Evolutionary conservation across 2,113 vertebrate genomes (phyloP), one percentile per base, ranked within the genome.

Genomic region (Paedocypris sp.): DNA sequence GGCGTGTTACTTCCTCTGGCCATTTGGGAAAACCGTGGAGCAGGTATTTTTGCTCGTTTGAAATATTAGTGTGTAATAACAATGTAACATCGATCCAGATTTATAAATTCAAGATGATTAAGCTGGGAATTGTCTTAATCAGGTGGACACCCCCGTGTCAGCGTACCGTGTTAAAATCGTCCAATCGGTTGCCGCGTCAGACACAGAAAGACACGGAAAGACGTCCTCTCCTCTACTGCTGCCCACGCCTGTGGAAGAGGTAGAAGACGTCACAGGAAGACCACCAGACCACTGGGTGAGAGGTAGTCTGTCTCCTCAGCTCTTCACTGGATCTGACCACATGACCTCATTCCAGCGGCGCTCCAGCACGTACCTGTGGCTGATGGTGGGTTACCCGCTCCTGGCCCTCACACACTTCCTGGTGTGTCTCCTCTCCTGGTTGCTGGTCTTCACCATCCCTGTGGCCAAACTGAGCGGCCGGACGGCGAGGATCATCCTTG

Each of bases 1-100:
- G 60, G 80, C 87, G 0, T n/a, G 79, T 10, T 88, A 89, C 71
- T 91, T 89, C 73, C 72, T 92, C 6, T 89, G 89, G 89, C 89
- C 89, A 0, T 90, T 93, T 5, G 87, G 89, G 46, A 91, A 87
- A 71, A 79, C 82, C 0, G 82, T 90, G 51, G 78, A 85, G 13
- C 74, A 86, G 80, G 81, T 82, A 49, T 12, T n/a, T 20, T 3
- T 23, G 16, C 32, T n/a, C 35, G n/a, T 23, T 13, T 20, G 33
- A 35, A 2, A 7, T 16, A 16, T 29, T 29, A 28, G n/a, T 29
- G 11, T 29, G 13, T 41, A n/a, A n/a, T n/a, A n/a, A n/a, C 10
- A 18, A 8, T 4, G 15, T 19, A 41, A 3, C 25, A 11, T 25
- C 13, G 12, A 26, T 26, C n/a, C 15, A n/a, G n/a, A 8, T 46